Evolutionary conservation across 2,113 vertebrate species (phyloP).

Genomic region (Rynchops niger): DNA sequence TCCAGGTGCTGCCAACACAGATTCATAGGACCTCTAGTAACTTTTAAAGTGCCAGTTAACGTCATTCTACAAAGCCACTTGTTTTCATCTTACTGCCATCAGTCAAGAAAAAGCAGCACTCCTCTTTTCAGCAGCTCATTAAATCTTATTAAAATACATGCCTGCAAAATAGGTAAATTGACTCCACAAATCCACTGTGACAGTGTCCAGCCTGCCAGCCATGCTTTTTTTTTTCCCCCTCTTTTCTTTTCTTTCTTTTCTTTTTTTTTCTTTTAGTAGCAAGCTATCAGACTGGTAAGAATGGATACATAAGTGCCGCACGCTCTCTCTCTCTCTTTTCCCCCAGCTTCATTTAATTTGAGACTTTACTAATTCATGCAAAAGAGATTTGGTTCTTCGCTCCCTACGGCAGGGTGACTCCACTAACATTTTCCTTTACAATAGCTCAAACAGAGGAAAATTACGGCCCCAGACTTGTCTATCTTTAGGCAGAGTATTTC

Average conservation of each 20-base stretch:
- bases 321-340: neutral
- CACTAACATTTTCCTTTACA: neutral
- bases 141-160: slow-evolving; percentile 49
- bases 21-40: neutral
- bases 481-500: neutral
- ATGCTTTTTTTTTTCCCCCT: neutral
- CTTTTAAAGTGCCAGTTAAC: slow-evolving; percentile 24
- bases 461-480: neutral
- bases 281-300: neutral
- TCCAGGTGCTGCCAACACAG: slow-evolving; percentile 41
- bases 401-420: neutral
- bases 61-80: neutral
- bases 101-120: neutral
- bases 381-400: neutral
- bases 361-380: neutral
- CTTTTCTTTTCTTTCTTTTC: neutral
- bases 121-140: slow-evolving; percentile 55
- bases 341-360: neutral
- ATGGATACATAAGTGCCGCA: neutral
- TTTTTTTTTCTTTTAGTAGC: neutral
- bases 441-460: neutral
- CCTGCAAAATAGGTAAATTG: slow-evolving; percentile 27
- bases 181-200: slow-evolving; percentile 19
- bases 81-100: slow-evolving; percentile 43
- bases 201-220: neutral